These are phyloP conservation scores for Nephrotoma flavescens DNA, from an alignment of 2,888 invertebrate species.

Conservation along the genomic window DNA sequence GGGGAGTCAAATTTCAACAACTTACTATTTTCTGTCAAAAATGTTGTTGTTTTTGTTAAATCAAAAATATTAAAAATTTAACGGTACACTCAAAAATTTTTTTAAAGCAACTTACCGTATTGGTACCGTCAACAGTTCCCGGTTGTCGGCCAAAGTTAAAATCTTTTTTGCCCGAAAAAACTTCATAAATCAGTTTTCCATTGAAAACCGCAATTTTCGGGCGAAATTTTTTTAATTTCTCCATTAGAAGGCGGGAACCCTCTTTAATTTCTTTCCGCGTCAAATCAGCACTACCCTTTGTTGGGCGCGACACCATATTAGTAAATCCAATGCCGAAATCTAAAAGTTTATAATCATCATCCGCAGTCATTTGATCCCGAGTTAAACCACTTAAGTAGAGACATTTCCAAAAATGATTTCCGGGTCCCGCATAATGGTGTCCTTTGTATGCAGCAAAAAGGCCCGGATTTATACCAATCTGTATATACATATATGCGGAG, in stretches of 20 bases:
- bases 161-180: constrained; percentile 93
- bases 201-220: constrained; percentile 97
- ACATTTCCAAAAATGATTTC: constrained; percentile 99
- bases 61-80: neutral
- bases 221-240: constrained; percentile 80
- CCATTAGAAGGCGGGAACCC: constrained; percentile 74
- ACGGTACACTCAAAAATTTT: neutral
- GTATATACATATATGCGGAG: constrained; percentile 14
- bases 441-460: constrained; percentile 95
- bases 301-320: constrained; percentile 91
- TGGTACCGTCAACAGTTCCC: constrained; percentile 82
- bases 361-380: constrained; percentile 88
- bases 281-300: constrained; percentile 90
- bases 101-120: constrained; percentile 54
- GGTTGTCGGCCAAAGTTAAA: constrained; percentile 94
- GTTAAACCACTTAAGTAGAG: constrained; percentile 87
- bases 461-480: constrained; percentile 98
- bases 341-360: constrained; percentile 85
- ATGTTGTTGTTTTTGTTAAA: neutral
- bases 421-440: constrained; percentile 96
- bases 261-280: constrained; percentile 88
- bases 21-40: neutral
- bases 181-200: constrained; percentile 97
- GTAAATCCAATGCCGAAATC: constrained; percentile 96
- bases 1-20: neutral